Conservation (phyloP, 35 echinoderm and acorn worm genomes). For the Strongylocentrotus purpuratus region DNA sequence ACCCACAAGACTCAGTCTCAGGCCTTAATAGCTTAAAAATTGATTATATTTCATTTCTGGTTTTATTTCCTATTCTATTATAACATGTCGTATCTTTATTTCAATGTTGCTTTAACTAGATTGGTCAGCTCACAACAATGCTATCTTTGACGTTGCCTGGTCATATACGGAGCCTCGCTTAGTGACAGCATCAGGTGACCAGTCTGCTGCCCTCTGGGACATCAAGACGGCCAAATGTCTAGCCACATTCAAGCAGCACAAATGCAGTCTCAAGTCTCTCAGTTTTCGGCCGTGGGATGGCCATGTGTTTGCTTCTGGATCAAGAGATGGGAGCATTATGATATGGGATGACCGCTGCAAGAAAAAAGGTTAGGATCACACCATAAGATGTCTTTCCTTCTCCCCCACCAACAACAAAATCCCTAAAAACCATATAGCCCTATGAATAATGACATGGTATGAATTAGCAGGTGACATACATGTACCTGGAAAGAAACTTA, state of each 20-base stretch:
- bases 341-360: conserved; percentile 90
- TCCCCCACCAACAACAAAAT: too few species aligned
- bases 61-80: too few species aligned
- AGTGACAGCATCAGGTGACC: conserved; percentile 96
- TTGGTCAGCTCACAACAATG: conserved; percentile 91
- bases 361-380: conserved; percentile 56
- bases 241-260: conserved; percentile 81
- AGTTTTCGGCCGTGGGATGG: conserved; percentile 67
- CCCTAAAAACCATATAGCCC: too few species aligned
- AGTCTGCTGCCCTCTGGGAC: conserved; percentile 94
- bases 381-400: not conserved
- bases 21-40: too few species aligned
- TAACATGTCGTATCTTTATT: too few species aligned
- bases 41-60: too few species aligned
- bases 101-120: conserved; percentile 40
- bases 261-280: conserved; percentile 89
- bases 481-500: too few species aligned
- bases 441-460: too few species aligned
- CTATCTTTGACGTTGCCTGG: conserved; percentile 94
- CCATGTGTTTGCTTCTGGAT: conserved; percentile 76
- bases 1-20: too few species aligned
- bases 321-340: conserved; percentile 92
- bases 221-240: conserved; percentile 49
- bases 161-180: conserved; percentile 65
- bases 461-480: too few species aligned